phyloP scores from a whole-genome alignment of 2,888 invertebrate genomes.

The Pristionchus maxplancki region DNA sequence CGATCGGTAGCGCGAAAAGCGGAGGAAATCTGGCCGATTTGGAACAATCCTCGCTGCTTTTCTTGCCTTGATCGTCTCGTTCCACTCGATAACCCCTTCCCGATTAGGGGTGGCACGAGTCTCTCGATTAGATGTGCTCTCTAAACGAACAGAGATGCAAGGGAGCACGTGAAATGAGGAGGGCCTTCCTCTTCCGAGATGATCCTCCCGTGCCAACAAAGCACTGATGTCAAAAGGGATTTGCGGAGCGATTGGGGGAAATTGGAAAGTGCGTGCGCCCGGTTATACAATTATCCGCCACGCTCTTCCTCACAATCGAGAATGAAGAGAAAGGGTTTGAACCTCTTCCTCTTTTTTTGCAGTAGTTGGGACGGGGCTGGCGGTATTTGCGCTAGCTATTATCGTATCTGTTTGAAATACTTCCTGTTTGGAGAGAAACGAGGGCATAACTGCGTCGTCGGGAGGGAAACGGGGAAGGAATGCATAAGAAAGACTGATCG shows the following conservation, averaged over 20 bases:
- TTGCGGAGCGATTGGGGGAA: not conserved
- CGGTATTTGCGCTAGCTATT: slow-evolving; percentile 37
- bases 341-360: slow-evolving; percentile 5
- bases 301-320: slow-evolving; percentile 20
- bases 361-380: slow-evolving; percentile 7
- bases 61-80: slow-evolving; percentile 19
- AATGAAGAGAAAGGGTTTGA: slow-evolving; percentile 24
- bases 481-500: not conserved
- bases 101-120: not conserved
- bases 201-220: not conserved
- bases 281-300: slow-evolving; percentile 36
- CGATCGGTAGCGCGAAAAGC: slow-evolving; percentile 16
- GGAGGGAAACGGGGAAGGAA: not conserved
- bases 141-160: not conserved
- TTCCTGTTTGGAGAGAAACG: slow-evolving; percentile 40
- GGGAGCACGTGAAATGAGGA: not conserved
- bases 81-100: slow-evolving; percentile 37
- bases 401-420: slow-evolving; percentile 47
- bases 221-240: slow-evolving; percentile 32
- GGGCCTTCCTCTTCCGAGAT: not conserved
- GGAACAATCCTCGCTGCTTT: slow-evolving; percentile 33
- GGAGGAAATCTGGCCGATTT: slow-evolving; percentile 34
- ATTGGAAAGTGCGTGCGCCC: slow-evolving; percentile 19
- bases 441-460: slow-evolving; percentile 21
- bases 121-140: not conserved